Evolutionary conservation across 1,140 invertebrate genomes (phyloP).

Genomic region (Galleria mellonella): DNA sequence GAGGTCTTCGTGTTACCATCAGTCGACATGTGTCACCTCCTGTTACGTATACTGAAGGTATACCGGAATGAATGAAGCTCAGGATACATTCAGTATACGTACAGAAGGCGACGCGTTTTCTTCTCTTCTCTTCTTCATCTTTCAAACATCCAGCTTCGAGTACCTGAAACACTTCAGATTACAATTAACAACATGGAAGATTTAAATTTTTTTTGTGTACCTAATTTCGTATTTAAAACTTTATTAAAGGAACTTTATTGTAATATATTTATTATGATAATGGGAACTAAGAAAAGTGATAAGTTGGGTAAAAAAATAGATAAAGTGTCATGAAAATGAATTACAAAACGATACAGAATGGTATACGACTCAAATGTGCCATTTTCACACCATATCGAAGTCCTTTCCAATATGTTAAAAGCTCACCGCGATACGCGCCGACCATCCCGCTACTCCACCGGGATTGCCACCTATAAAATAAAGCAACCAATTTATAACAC

Average conservation of each 20-base stretch:
- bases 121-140: constrained; percentile 40
- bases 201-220: too few species aligned
- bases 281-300: too few species aligned
- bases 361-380: constrained; percentile 19
- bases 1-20: constrained; percentile 38
- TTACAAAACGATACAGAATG: background rate
- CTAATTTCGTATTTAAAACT: too few species aligned
- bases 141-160: background rate
- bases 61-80: constrained; percentile 96
- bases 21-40: constrained; percentile 87
- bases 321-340: too few species aligned
- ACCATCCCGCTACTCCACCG: constrained; percentile 31
- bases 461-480: constrained; percentile 69
- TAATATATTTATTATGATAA: too few species aligned
- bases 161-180: constrained; percentile 22
- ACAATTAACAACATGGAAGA: background rate
- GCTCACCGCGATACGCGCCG: constrained; percentile 36
- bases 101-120: constrained; percentile 89
- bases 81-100: constrained; percentile 99
- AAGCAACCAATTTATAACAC: constrained; percentile 68
- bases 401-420: constrained; percentile 52
- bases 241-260: too few species aligned
- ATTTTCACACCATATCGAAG: constrained; percentile 28
- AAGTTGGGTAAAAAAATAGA: too few species aligned
- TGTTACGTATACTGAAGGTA: constrained; percentile 99